Evolutionary conservation across 53 echinoderm and acorn worm species (phyloP), one percentile per base, ranked within the genome.

Genomic region (Apostichopus leukothele): DNA sequence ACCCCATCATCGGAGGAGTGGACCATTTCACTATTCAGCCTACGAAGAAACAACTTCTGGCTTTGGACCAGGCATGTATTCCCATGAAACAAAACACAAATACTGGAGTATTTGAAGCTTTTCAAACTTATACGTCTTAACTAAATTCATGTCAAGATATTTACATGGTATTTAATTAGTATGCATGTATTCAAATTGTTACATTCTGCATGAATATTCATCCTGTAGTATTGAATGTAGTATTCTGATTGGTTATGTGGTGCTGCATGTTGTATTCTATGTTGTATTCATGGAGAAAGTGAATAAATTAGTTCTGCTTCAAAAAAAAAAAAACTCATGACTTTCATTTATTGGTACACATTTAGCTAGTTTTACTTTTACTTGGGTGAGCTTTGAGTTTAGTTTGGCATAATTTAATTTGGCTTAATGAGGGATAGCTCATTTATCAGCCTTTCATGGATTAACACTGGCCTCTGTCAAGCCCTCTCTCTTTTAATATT

Each of bases 231-330:
- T 10, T 84, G 84, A 59, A 84, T 84, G 84, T 75, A 10, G 84
- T 63, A 63, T 63, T 84, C 84, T 63, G 59, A 19, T 20, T 57
- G 12, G 55, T 53, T 11, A 13, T 13, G 16, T 63, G 3, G 19
- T 14, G 7, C 60, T 39, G 39, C 39, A 39, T 39, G 39, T 39
- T 84, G 57, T 84, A 55, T 84, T 21, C 25, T 39, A 39, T 39
- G 39, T 39, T 39, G 39, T 39, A 39, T 59, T 57, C 63, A 13
- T 26, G 55, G 84, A 84, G 84, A 84, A 84, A 84, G 84, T 84
- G 84, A 84, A 84, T 84, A 84, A 84, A 84, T 63, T 84, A 84
- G 84, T 23, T 84, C 60, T 84, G 84, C 84, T 84, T 84, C 60
- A 22, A 39, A 39, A 39, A 39, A 39, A 39, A 39, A 39, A 39